phyloP scores from a whole-genome alignment of 2,888 invertebrate species.

The Harpalus rufipes region DNA sequence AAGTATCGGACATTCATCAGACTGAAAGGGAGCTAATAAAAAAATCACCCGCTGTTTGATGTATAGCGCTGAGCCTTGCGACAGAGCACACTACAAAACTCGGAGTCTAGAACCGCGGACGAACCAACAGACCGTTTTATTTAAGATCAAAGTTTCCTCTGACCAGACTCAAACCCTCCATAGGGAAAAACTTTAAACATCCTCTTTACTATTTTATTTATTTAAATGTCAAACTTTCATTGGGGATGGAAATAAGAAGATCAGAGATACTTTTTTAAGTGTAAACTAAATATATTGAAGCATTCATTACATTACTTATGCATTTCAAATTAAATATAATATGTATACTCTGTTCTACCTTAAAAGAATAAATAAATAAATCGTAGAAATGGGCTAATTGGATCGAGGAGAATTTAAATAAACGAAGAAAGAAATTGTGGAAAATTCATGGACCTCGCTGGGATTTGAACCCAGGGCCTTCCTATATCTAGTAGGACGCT shows the following conservation, averaged over 20 bases:
- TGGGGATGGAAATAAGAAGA: background rate
- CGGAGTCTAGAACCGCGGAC: background rate
- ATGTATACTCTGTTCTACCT: too few species aligned
- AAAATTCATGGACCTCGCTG: too few species aligned
- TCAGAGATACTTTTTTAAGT: background rate
- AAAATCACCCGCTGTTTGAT: constrained; percentile 72
- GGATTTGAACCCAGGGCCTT: too few species aligned
- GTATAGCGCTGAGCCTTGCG: constrained; percentile 24
- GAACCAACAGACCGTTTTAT: constrained; percentile 57
- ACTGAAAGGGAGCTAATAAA: constrained; percentile 69
- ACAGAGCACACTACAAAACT: background rate
- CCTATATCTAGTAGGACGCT: too few species aligned
- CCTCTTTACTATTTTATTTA: constrained; percentile 24
- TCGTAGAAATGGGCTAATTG: too few species aligned
- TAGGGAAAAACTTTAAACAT: constrained; percentile 24
- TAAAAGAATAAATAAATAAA: too few species aligned
- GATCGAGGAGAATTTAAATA: too few species aligned
- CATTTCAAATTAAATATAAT: background rate
- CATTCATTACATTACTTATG: background rate
- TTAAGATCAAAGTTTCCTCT: constrained; percentile 50
- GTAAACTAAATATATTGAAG: background rate
- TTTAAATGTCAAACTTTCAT: constrained; percentile 18
- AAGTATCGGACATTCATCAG: constrained; percentile 57
- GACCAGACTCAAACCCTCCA: background rate
- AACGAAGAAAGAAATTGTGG: too few species aligned